Conservation (phyloP, 2,113 vertebrate species). For the Pelodiscus sinensis region DNA sequence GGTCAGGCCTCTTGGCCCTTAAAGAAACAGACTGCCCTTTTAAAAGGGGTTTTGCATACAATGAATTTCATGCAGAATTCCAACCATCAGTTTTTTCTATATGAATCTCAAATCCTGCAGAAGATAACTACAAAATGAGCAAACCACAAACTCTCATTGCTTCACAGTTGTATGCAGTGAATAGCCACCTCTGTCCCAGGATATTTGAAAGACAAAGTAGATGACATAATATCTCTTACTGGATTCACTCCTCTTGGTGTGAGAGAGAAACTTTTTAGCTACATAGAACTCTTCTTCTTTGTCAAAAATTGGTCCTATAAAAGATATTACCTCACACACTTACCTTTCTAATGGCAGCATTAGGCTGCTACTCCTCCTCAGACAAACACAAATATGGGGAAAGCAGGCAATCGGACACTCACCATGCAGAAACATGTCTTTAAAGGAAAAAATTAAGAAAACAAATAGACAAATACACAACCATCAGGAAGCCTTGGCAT, state of each 20-base stretch:
- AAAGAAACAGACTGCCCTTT: not conserved
- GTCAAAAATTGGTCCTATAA: not conserved
- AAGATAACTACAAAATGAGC: rapidly evolving
- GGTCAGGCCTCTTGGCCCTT: not conserved
- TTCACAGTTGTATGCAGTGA: not conserved
- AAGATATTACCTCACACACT: not conserved
- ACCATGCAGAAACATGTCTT: not conserved
- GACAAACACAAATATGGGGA: not conserved
- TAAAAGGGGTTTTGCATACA: not conserved
- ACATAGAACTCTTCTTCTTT: not conserved
- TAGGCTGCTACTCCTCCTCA: not conserved
- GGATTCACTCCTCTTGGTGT: not conserved
- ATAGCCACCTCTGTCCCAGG: not conserved
- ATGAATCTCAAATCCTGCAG: not conserved
- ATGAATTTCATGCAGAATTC: not conserved
- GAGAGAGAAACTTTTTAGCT: not conserved
- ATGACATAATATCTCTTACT: not conserved
- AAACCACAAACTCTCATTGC: rapidly evolving
- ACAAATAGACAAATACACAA: not conserved
- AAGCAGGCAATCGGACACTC: not conserved
- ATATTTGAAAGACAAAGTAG: not conserved
- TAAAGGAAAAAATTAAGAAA: not conserved
- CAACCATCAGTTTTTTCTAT: rapidly evolving
- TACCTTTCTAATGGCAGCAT: not conserved
- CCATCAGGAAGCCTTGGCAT: not conserved